phyloP scores from a whole-genome alignment of 64 coral and sea anemone genomes.

The Porites lutea region DNA sequence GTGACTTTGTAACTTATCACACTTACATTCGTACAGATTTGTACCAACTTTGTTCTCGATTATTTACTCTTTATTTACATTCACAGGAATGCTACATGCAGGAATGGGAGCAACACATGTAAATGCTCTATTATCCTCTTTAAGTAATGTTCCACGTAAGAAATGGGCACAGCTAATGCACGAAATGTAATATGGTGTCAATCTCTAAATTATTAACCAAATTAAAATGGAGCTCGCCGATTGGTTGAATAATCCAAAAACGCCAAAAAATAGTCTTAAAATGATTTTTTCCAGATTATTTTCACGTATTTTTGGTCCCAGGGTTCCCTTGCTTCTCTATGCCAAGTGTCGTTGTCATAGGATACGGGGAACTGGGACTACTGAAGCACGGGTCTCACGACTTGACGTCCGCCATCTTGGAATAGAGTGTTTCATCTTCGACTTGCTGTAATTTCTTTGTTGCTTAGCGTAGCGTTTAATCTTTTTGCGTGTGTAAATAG shows the following conservation, averaged over 20 bases:
- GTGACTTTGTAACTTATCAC: no score
- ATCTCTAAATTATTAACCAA: not conserved
- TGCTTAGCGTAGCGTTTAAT: no score
- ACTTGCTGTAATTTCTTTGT: not conserved
- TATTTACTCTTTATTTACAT: no score
- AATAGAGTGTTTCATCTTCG: not conserved
- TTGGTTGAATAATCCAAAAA: not conserved
- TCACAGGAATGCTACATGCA: no score
- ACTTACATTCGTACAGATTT: no score
- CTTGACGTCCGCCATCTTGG: not conserved
- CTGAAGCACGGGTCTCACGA: not conserved
- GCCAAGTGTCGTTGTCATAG: not conserved
- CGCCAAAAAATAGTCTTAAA: not conserved
- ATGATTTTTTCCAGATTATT: not conserved
- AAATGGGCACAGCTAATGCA: not conserved
- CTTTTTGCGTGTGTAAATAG: no score
- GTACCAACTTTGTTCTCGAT: no score
- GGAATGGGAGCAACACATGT: no score
- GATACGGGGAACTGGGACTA: slow-evolving; percentile 5
- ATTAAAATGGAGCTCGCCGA: not conserved
- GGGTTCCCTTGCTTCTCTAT: not conserved
- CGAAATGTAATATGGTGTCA: not conserved
- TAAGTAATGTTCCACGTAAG: not conserved
- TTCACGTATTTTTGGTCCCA: not conserved
- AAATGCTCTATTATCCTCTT: no score